Percentiles rank a stretch among this genome's conserved stretches.
Conservation (phyloP, 2,888 invertebrate genomes). For the Catocala fraxini region DNA sequence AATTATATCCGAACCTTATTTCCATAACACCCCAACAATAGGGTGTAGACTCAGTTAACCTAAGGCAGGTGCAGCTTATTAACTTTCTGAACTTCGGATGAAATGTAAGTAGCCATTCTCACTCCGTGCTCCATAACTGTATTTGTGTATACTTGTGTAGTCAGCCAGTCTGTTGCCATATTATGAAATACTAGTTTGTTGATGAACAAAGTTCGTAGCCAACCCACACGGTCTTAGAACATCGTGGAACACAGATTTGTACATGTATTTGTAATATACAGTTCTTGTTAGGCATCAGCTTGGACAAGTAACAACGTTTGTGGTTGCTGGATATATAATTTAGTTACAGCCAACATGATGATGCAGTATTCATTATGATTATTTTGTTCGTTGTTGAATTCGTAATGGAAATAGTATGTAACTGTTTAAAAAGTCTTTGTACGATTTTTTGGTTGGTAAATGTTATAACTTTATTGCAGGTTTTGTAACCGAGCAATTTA, state of each 20-base stretch:
- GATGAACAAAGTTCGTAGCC: slow-evolving; percentile 51
- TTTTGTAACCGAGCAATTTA: no score
- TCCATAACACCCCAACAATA: slow-evolving; percentile 41
- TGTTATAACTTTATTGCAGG: no score
- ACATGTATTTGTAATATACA: slow-evolving; percentile 27
- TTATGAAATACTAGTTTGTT: slow-evolving; percentile 54
- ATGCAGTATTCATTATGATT: no score
- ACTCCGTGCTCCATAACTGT: slow-evolving; percentile 29
- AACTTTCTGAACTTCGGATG: slow-evolving; percentile 47
- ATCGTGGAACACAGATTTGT: slow-evolving; percentile 34
- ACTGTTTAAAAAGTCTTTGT: no score
- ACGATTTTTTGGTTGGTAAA: no score
- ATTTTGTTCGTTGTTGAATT: no score
- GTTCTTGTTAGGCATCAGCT: slow-evolving; percentile 33
- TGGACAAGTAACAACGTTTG: slow-evolving; percentile 7
- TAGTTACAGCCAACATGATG: background rate
- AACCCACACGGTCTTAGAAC: slow-evolving; percentile 33
- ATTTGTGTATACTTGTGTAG: slow-evolving; percentile 42
- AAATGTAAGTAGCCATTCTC: slow-evolving; percentile 50
- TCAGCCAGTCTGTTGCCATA: slow-evolving; percentile 47
- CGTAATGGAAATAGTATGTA: no score
- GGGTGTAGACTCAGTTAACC: slow-evolving; percentile 40
- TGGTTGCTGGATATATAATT: slow-evolving; percentile 1
- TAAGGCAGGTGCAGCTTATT: slow-evolving; percentile 54
- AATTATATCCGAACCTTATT: slow-evolving; percentile 38